Evolutionary conservation across 2,113 vertebrate species (phyloP), one percentile per base, ranked within the genome.

Genomic region (Rallus limicola): DNA sequence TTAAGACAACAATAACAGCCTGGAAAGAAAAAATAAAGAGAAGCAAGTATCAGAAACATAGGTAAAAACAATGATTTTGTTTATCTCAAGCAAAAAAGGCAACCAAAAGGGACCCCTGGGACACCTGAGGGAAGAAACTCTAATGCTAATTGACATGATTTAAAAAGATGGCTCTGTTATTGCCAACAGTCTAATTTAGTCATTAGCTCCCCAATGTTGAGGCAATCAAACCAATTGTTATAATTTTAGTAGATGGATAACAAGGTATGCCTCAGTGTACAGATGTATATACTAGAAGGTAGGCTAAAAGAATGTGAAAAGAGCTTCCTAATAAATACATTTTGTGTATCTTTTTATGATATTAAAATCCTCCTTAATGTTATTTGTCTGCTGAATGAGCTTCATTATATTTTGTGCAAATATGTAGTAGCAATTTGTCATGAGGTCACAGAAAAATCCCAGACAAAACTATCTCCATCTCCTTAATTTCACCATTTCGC

Each of bases 81-180:
- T 97, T 97, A 96, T 97, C 92, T 97, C 94, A 50, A 95, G 81
- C 67, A 96, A 96, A 97, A 97, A 97, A 96, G 87, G 85, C 92
- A 98, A 94, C 74, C 71, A 72, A 92, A 96, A 91, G 88, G 92
- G 85, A 96, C 96, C 90, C 79, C 86, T 83, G 97, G 92, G 97
- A 98, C 88, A 80, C 72, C 82, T 91, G 84, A 95, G 96, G 97
- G 93, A 96, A 97, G 95, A 97, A 97, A 92, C 86, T 91, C 68
- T 97, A 84, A 95, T 96, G 94, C 95, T 98, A 98, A 98, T 97
- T 98, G 97, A 95, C 95, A 81, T 97, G 97, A 98, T 97, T 95
- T 98, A 97, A 97, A 97, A 98, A 98, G 95, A 97, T 97, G 78
- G 89, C 69, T 95, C 87, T 77, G 14, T 71, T 97, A 95, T 78